These are phyloP conservation scores for Oenanthe melanoleuca DNA, from an alignment of 2,113 vertebrate species.

Conservation along the genomic window DNA sequence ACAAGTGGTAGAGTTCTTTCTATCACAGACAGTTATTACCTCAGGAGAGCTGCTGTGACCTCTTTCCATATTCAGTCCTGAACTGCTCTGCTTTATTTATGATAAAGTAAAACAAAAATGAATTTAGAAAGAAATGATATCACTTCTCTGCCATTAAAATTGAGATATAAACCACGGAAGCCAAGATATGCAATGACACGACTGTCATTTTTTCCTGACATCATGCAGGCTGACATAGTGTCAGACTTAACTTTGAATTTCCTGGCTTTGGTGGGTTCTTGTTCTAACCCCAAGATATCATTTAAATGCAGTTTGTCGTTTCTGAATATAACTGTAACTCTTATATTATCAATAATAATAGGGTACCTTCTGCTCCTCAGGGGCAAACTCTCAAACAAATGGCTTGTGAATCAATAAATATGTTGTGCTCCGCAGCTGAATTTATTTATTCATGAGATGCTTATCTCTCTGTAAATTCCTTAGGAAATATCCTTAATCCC, in stretches of 20 bases:
- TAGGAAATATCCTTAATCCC: constrained; percentile 75
- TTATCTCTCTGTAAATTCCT: constrained; percentile 76
- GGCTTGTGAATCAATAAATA: constrained; percentile 80
- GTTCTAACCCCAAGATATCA: constrained; percentile 65
- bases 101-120: constrained; percentile 27
- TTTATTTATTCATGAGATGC: constrained; percentile 82
- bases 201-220: constrained; percentile 69
- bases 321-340: constrained; percentile 71
- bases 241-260: constrained; percentile 67
- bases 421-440: constrained; percentile 55
- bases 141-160: constrained; percentile 40
- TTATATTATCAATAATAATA: constrained; percentile 77
- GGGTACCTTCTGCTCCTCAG: constrained; percentile 67
- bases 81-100: not conserved
- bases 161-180: constrained; percentile 57
- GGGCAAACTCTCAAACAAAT: constrained; percentile 77
- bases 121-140: constrained; percentile 11
- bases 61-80: not conserved
- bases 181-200: constrained; percentile 48
- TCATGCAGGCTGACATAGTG: constrained; percentile 43
- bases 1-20: not conserved
- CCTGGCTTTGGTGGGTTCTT: constrained; percentile 51
- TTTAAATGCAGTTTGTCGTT: constrained; percentile 66
- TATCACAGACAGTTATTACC: not conserved
- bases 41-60: not conserved